phyloP scores from a whole-genome alignment of 2,888 invertebrate genomes.

The Lordiphosa andalusiaca region DNA sequence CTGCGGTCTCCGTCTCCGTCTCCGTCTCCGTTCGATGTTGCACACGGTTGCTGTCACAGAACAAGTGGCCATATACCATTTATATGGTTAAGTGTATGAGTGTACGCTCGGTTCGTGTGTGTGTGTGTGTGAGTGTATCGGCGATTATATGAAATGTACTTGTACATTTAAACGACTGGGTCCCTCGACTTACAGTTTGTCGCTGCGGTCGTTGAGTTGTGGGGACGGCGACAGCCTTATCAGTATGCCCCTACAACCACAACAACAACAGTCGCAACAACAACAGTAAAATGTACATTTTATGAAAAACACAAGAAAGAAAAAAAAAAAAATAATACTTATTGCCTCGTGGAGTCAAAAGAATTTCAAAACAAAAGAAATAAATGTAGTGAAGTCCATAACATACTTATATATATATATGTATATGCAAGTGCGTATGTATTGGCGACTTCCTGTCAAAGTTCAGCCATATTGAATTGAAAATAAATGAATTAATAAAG shows the following conservation, averaged over 20 bases:
- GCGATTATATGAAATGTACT: conserved; percentile 5
- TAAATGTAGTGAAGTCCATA: conserved; percentile 29
- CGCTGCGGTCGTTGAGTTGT: conserved; percentile 34
- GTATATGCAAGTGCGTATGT: conserved; percentile 1
- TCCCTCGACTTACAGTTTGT: conserved; percentile 33
- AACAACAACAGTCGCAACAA: conserved; percentile 39
- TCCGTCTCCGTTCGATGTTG: conserved; percentile 9
- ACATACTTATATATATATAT: background rate
- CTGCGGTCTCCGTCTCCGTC: conserved; percentile 15
- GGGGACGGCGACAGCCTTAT: conserved; percentile 50
- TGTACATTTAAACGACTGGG: conserved; percentile 5
- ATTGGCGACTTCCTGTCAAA: conserved; percentile 41
- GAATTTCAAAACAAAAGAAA: conserved; percentile 71
- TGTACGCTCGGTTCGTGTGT: background rate
- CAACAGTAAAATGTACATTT: conserved; percentile 26
- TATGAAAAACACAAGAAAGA: conserved; percentile 28
- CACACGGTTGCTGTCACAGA: conserved; percentile 36
- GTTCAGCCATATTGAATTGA: conserved; percentile 39
- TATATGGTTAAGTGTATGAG: no score
- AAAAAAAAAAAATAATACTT: conserved; percentile 22
- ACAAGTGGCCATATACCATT: conserved; percentile 50
- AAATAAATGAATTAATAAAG: conserved; percentile 17
- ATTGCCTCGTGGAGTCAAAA: conserved; percentile 41
- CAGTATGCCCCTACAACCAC: conserved; percentile 59
- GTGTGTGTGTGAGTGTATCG: conserved; percentile 9